phyloP scores from a whole-genome alignment of 2,797 vertebrate genomes.

The Lepus oiostolus region DNA sequence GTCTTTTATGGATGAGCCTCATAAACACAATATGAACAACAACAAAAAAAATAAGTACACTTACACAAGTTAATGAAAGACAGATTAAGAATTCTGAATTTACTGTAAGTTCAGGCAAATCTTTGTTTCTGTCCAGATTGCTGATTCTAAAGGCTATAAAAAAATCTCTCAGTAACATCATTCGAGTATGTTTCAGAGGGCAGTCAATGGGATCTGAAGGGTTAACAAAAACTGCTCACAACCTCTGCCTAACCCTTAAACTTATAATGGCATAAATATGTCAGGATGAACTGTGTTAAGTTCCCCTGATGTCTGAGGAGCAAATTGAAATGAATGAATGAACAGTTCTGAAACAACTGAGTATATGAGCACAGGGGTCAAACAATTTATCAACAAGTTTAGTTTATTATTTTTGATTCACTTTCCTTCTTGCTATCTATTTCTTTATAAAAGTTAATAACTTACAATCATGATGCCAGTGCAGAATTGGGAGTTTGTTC shows the following conservation, averaged over 20 bases:
- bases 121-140: neutral
- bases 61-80: neutral
- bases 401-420: neutral
- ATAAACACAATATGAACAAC: too few species aligned
- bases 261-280: neutral
- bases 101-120: neutral
- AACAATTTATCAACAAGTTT: neutral
- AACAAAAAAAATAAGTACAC: neutral
- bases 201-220: neutral
- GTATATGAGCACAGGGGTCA: neutral
- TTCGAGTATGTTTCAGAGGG: neutral
- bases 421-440: neutral
- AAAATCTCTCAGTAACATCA: neutral
- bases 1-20: too few species aligned
- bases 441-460: neutral
- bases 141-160: neutral
- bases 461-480: neutral
- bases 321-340: neutral
- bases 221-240: neutral
- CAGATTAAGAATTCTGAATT: neutral
- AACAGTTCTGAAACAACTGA: neutral
- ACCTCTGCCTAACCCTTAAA: neutral
- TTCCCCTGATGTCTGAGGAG: neutral
- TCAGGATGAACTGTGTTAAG: neutral
- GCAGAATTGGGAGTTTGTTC: neutral